Evolutionary conservation across 2,888 invertebrate genomes (phyloP), one percentile per base, ranked within the genome.

Genomic region (Lamproptera curius): DNA sequence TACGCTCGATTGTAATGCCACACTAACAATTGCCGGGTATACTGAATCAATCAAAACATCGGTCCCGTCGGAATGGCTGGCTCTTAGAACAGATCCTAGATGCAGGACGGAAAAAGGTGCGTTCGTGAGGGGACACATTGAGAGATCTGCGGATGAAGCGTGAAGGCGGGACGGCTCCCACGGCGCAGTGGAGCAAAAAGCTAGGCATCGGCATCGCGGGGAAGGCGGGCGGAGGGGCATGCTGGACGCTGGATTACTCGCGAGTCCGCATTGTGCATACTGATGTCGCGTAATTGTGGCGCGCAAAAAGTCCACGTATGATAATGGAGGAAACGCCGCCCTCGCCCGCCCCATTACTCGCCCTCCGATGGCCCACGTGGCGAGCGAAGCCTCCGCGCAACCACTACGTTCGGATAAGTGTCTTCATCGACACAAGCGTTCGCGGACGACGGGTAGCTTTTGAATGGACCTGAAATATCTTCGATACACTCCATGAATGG

Each of bases 211-310:
- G 9, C 4, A 44, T 52, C 52, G 47, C 50, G 39, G 58, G 58
- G 47, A 54, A 46, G 51, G 39, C 57, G 57, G 47, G 53, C 45
- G 53, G 53, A 56, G 57, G 51, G 55, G 53, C 54, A 53, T 62
- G 61, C 31, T 47, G 31, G 44, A 45, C 50, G 52, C 53, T 44
- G 55, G 57, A 58, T 55, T 54, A 58, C 57, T 54, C 61, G 61
- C 65, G 60, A 65, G 62, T 57, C 67, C 67, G 70, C 74, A 68
- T 68, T 76, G 62, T 76, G 84, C 82, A 83, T 81, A 77, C 80
- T 74, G 82, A 82, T 80, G 76, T 70, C 65, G 63, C 64, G 73
- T 79, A 82, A 82, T 84, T 79, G 76, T 70, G 64, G 62, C 64
- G 55, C 35, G 62, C 77, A 84, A 83, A 83, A 83, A 83, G 74